Evolutionary conservation across 2,797 vertebrate genomes (phyloP), one percentile per base, ranked within the genome.

Genomic region (Echeneis naucrates): DNA sequence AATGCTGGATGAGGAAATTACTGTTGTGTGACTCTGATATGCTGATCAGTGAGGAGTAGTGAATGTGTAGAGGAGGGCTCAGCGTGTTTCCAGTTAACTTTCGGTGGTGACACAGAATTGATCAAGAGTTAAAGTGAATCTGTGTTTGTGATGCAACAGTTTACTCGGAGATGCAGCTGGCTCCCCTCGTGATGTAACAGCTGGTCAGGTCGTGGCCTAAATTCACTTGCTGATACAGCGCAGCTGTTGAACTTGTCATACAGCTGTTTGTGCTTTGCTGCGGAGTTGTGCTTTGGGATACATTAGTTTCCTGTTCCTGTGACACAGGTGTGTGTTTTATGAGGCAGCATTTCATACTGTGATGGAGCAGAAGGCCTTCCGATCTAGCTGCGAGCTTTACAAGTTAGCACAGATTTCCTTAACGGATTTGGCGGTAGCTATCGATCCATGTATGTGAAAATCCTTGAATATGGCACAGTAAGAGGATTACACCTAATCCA

Each of bases 401-500:
- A 59, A 37, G 19, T 72, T 32, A 65, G 33, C 38, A 13, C 38
- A 65, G 65, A 71, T 85, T 84, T 87, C 63, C 80, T 81, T 48
- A 71, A 64, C 1, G 52, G 84, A 81, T 82, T 83, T 83, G 69
- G 65, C 60, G 38, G 61, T 47, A 68, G 56, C 72, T 69, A 83
- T 86, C 85, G 77, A 68, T 67, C 64, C 68, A 81, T 57, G 52
- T 85, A 85, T 42, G 68, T 78, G 64, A 80, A 90, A 83, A 88
- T 79, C 77, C 80, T 68, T 61, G 56, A 81, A 78, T 78, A 82
- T 86, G 72, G 72, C 68, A 83, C 72, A 61, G 77, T 89, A 93
- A 93, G 65, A 0, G 70, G 89, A 88, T 93, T 91, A 92, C 9
- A 42, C 0, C 12, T 88, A 90, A 93, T 91, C 88, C 72, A 81